Evolutionary conservation across 1,140 invertebrate genomes (phyloP).

Genomic region (Brachionus plicatilis): DNA sequence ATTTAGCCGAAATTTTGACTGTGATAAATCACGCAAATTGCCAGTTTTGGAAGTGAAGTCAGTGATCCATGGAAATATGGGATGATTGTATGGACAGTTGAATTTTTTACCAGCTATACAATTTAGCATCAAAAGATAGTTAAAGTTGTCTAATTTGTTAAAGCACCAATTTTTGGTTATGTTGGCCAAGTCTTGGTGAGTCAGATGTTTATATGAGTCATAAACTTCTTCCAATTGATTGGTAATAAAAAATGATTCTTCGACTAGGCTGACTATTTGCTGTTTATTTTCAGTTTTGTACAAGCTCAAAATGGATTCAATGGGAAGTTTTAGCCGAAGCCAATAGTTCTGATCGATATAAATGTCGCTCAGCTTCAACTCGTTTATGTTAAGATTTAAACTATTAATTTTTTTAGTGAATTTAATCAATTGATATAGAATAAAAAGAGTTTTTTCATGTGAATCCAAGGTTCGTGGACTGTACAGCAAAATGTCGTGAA

Average conservation of each 20-base stretch:
- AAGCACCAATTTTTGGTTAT: slow-evolving; percentile 66
- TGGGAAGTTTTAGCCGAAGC: slow-evolving; percentile 24
- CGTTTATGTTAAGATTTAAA: neutral
- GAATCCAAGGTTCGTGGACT: slow-evolving; percentile 5
- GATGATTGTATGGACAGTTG: slow-evolving; percentile 82
- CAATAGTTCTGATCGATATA: slow-evolving; percentile 22
- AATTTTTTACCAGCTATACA: slow-evolving; percentile 62
- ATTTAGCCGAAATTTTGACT: slow-evolving; percentile 89
- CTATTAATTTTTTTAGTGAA: neutral
- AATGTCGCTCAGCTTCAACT: slow-evolving; percentile 7
- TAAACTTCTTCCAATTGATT: neutral
- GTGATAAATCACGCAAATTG: slow-evolving; percentile 76
- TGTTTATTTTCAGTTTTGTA: neutral
- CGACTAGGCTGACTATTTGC: neutral
- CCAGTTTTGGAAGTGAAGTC: slow-evolving; percentile 78
- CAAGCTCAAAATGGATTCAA: neutral
- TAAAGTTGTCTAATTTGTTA: slow-evolving; percentile 78
- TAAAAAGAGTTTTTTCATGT: slow-evolving; percentile 20
- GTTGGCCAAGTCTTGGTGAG: slow-evolving; percentile 3
- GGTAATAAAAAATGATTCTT: neutral
- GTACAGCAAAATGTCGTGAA: slow-evolving; percentile 32
- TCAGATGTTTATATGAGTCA: slow-evolving; percentile 23
- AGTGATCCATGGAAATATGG: slow-evolving; percentile 92
- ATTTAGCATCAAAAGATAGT: slow-evolving; percentile 84
- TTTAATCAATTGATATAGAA: slow-evolving; percentile 33